phyloP scores from a whole-genome alignment of 1,140 invertebrate genomes.

The Subanguina moxae region DNA sequence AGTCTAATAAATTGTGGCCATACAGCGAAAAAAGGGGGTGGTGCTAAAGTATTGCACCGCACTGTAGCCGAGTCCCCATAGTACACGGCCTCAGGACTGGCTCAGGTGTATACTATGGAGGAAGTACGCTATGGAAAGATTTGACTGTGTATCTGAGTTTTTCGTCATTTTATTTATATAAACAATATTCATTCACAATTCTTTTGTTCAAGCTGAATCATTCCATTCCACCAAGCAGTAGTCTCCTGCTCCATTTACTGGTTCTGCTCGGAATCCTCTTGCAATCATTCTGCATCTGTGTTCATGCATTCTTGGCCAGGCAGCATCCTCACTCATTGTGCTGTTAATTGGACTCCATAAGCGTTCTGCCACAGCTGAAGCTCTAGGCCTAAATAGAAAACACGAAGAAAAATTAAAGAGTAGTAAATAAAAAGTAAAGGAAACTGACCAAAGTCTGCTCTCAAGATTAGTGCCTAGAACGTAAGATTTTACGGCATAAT shows the following conservation, averaged over 20 bases:
- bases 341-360: conserved; percentile 68
- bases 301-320: conserved; percentile 58
- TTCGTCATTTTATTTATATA: background rate
- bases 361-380: conserved; percentile 35
- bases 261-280: conserved; percentile 50
- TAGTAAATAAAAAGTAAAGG: background rate
- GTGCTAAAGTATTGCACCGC: too few relatives aligned
- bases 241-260: conserved; percentile 51
- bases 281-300: conserved; percentile 53
- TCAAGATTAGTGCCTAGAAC: conserved; percentile 59
- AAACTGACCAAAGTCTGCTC: conserved; percentile 54
- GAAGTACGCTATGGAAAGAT: too few relatives aligned
- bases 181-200: background rate
- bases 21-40: too few relatives aligned
- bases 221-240: conserved; percentile 50
- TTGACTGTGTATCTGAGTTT: background rate
- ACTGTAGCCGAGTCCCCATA: too few relatives aligned
- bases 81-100: too few relatives aligned
- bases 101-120: too few relatives aligned
- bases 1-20: too few relatives aligned
- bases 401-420: background rate
- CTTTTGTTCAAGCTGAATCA: conserved; percentile 15
- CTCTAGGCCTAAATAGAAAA: conserved; percentile 20
- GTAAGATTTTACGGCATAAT: background rate
- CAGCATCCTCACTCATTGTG: conserved; percentile 46